A percentile compares a stretch with the other conserved stretches of the same genome.
Conservation (phyloP, 2,113 vertebrate species). For the Mugil cephalus region DNA sequence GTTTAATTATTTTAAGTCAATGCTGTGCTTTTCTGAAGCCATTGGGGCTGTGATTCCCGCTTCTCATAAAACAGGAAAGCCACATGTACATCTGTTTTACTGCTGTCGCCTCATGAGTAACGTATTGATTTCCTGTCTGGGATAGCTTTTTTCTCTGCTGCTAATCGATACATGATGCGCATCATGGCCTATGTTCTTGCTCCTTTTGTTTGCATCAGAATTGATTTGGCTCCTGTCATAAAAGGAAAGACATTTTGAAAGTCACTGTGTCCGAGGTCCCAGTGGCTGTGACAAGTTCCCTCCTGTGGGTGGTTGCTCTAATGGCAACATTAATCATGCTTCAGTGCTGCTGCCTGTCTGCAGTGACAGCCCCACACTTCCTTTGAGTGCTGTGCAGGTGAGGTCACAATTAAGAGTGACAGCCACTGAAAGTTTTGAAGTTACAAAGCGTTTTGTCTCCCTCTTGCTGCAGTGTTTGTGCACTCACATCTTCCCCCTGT, state of each 20-base stretch:
- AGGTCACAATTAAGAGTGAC: constrained; percentile 1
- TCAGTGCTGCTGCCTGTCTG: neutral
- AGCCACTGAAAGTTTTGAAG: neutral
- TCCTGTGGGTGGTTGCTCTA: neutral
- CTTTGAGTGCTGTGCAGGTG: neutral
- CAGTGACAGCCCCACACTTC: neutral
- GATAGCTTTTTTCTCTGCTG: neutral
- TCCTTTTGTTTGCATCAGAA: neutral
- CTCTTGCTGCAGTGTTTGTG: constrained; percentile 27
- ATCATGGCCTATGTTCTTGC: neutral
- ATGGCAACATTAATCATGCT: neutral
- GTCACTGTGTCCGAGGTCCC: neutral
- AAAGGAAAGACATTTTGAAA: constrained; percentile 1
- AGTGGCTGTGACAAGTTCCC: neutral
- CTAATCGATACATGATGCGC: constrained; percentile 5
- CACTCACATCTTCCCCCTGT: neutral
- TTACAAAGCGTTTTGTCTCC: constrained; percentile 48
- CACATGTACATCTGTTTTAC: constrained; percentile 7
- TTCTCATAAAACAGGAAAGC: neutral
- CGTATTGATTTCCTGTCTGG: constrained; percentile 43
- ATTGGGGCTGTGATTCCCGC: neutral
- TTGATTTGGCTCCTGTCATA: constrained; percentile 22
- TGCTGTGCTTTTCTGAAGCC: too few relatives aligned
- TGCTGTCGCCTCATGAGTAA: constrained; percentile 20
- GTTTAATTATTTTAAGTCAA: too few relatives aligned